These are phyloP conservation scores for Drosophila falleni DNA, from an alignment of 2,888 invertebrate genomes.

Conservation along the genomic window DNA sequence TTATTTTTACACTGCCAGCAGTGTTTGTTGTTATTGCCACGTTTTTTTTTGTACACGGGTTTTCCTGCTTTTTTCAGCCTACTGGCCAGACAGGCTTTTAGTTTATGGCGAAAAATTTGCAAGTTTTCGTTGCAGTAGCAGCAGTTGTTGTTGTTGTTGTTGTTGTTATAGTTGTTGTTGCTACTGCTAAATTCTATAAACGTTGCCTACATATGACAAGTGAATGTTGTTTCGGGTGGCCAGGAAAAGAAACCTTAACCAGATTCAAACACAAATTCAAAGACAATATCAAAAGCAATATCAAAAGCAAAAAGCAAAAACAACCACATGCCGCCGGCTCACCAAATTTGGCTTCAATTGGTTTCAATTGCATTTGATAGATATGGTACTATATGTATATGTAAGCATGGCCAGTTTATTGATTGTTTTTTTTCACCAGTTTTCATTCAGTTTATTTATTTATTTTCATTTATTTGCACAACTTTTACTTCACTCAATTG, in stretches of 20 bases:
- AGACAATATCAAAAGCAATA: conserved; percentile 18
- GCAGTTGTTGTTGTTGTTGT: background rate
- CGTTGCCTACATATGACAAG: conserved; percentile 64
- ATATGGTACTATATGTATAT: conserved; percentile 12
- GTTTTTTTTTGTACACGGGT: conserved; percentile 46
- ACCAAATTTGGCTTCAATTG: conserved; percentile 24
- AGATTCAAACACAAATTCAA: conserved; percentile 29
- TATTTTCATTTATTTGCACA: conserved; percentile 36
- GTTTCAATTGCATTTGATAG: conserved; percentile 33
- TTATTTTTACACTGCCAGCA: conserved; percentile 6
- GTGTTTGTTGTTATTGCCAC: conserved; percentile 1
- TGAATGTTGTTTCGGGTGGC: conserved; percentile 74
- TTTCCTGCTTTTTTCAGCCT: conserved; percentile 45
- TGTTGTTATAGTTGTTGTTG: conserved; percentile 10
- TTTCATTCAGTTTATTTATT: conserved; percentile 4
- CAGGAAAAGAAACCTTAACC: conserved; percentile 57
- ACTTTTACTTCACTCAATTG: conserved; percentile 64
- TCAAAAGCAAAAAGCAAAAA: conserved; percentile 10
- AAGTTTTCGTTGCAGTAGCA: conserved; percentile 31
- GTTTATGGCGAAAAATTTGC: conserved; percentile 50
- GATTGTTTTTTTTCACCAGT: conserved; percentile 5
- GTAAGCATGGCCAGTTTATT: conserved; percentile 1
- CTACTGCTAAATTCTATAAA: conserved; percentile 60
- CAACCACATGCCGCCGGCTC: conserved; percentile 25
- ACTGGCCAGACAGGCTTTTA: conserved; percentile 53